Base-by-base conservation (phyloP, 2,113 vertebrate species). In the Catharus bicknelli region DNA sequence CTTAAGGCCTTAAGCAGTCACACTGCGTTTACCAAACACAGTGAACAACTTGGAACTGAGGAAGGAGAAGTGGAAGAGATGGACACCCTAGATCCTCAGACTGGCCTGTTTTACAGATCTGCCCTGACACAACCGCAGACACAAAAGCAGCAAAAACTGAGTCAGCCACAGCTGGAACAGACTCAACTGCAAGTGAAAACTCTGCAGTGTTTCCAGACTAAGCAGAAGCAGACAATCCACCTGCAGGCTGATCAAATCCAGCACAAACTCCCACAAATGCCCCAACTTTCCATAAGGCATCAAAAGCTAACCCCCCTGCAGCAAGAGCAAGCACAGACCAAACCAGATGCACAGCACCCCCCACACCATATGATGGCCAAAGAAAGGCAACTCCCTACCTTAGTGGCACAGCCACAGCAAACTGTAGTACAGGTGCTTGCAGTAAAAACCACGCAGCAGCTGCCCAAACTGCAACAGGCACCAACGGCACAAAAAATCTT, bases 61-160 rank as follows among this genome's bases (percentile, higher is more conserved):
- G 99, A 98, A 40, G 98, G 98, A 22, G 99, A 99, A 95, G 97
- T 99, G 88, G 99, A 99, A 88, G 99, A 99, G 83, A 98, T 98
- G 73, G 99, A 99, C 98, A 99, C 99, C 47, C 91, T 99, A 97
- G 99, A 99, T 96, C 99, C 99, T 53, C 99, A 99, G 97, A 99
- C 99, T 4, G 99, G 99, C 67, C 97, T 99, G 88, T 99, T 99
- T 96, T 99, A 99, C 97, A 98, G 99, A 92, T 98, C 99, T 54
- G 97, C 98, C 87, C 96, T 98, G 96, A 94, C 96, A 34, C 97
- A 97, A 10, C 96, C 98, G 0, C 95, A 97, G 90, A 91, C 97
- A 53, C 98, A 98, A 68, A 98, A 97, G 67, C 97, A 93, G 61
- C 97, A 96, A 91, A 98, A 98, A 92, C 93, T 97, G 85, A 97